Conservation (phyloP, 35 echinoderm and acorn worm genomes). For the Apostichopus parvimensis region DNA sequence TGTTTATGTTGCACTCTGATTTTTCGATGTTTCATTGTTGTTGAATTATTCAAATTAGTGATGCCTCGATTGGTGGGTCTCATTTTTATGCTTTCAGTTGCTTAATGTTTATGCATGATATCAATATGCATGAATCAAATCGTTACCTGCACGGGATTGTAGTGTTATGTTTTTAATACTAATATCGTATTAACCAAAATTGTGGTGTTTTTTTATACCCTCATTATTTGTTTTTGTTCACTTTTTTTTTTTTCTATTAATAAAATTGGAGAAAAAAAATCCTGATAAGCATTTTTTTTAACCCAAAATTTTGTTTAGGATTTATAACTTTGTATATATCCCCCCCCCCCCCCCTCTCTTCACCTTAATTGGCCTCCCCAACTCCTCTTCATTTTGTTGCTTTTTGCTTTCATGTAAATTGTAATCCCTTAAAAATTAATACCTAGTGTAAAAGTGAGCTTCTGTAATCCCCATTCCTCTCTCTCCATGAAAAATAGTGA, state of each 20-base stretch:
- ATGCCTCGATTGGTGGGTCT: background rate
- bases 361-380: no score
- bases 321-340: no score
- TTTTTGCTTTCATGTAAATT: no score
- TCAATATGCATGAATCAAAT: conserved; percentile 30
- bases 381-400: no score
- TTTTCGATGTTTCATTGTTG: background rate
- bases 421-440: no score
- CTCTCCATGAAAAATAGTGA: no score
- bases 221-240: background rate
- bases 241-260: background rate
- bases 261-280: background rate
- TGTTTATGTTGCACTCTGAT: background rate
- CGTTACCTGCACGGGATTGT: conserved; percentile 37
- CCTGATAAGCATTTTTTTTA: background rate
- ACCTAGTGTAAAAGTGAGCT: no score
- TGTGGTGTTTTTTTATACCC: background rate
- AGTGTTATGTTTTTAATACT: conserved; percentile 23
- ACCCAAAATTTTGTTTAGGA: background rate
- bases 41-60: conserved; percentile 27
- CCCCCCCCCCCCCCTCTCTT: no score
- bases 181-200: background rate
- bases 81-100: conserved; percentile 41
- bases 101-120: conserved; percentile 22
- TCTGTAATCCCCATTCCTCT: no score